Percentiles rank a stretch among this genome's conserved stretches.
phyloP scores from a whole-genome alignment of 2,797 vertebrate genomes.

The Acanthurus tractus region DNA sequence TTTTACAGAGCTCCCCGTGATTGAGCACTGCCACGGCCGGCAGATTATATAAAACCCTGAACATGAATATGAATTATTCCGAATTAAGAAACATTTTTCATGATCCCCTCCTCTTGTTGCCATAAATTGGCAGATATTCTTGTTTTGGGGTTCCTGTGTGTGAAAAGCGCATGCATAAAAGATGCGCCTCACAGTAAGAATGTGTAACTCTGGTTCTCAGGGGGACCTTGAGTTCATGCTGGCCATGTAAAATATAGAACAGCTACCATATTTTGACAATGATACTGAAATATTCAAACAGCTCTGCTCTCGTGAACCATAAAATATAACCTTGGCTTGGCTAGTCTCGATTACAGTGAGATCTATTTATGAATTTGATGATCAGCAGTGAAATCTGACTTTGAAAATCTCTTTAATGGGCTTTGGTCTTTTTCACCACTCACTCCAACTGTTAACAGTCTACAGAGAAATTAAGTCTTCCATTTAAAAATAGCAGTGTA shows the following conservation, averaged over 20 bases:
- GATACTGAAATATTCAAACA: conserved; percentile 69
- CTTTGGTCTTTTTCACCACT: neutral
- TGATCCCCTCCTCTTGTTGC: conserved; percentile 60
- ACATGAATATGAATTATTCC: conserved; percentile 76
- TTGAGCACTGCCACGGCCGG: conserved; percentile 47
- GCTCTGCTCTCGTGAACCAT: conserved; percentile 42
- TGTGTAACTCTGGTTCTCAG: conserved; percentile 56
- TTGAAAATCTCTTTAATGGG: conserved; percentile 5
- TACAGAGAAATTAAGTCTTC: neutral
- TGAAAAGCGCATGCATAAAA: conserved; percentile 79
- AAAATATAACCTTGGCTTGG: conserved; percentile 39
- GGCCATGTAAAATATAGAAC: conserved; percentile 70
- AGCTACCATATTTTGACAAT: conserved; percentile 66
- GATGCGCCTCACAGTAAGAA: conserved; percentile 73
- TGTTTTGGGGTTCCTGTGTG: conserved; percentile 71
- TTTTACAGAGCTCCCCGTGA: conserved; percentile 35
- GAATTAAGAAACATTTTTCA: conserved; percentile 69
- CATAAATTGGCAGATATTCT: conserved; percentile 80
- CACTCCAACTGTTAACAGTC: too few species aligned
- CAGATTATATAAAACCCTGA: conserved; percentile 41
- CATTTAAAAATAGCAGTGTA: neutral
- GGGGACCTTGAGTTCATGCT: conserved; percentile 69
- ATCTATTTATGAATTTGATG: conserved; percentile 40
- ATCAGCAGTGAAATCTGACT: conserved; percentile 14
- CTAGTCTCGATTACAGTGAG: conserved; percentile 21